Evolutionary conservation across 2,113 vertebrate species (phyloP), one percentile per base, ranked within the genome.

Genomic region (Oxyruncus cristatus): DNA sequence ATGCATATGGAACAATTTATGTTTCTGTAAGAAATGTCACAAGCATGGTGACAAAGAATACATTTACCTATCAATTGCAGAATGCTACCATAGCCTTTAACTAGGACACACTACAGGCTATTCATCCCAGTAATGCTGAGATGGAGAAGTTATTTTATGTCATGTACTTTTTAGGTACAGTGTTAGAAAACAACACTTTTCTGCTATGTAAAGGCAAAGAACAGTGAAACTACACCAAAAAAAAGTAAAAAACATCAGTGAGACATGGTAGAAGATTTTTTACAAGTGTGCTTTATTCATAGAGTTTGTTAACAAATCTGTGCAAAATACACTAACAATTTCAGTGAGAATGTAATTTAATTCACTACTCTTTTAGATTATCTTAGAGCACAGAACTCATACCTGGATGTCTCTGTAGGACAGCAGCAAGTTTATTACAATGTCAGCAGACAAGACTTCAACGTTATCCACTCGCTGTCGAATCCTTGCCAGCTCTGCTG

Each of bases 371-470:
- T 4, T 79, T 74, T 42, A 58, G 37, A 76, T 42, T 7, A 76
- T 32, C 23, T 79, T 21, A 50, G 46, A 59, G 30, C 50, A 91
- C 6, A 14, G 35, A 49, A 59, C 59, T 85, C 97, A 78, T 97
- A 99, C 99, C 99, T 99, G 99, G 88, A 99, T 99, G 95, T 99
- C 99, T 96, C 99, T 98, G 98, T 99, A 99, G 20, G 99, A 99
- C 96, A 99, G 98, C 80, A 99, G 98, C 85, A 99, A 97, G 95
- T 99, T 99, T 97, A 99, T 99, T 80, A 99, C 98, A 56, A 99
- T 99, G 93, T 99, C 99, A n/a, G 99, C 98, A 32, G 99, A 99
- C 91, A 99, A 97, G 95, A 99, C 98, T 97, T 99, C 99, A 82
- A 99, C 99, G 16, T 99, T 99, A 97, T 99, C 99, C 52, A 99